phyloP scores from a whole-genome alignment of 1,140 invertebrate genomes.

The Papilio machaon region DNA sequence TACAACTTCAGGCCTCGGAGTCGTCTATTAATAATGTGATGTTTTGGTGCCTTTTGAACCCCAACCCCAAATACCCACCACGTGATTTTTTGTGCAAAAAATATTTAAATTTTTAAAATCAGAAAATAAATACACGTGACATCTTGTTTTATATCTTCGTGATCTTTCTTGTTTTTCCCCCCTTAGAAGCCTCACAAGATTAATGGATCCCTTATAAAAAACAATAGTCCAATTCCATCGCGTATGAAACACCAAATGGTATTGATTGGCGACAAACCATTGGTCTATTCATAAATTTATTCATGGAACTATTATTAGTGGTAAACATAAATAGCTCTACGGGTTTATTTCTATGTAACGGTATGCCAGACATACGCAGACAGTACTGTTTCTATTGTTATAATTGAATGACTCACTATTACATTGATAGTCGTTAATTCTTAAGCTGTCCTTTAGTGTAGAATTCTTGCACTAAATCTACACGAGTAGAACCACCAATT shows the following conservation, averaged over 20 bases:
- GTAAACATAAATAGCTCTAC: constrained; percentile 45
- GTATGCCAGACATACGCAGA: constrained; percentile 46
- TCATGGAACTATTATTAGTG: constrained; percentile 41
- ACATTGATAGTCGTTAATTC: not conserved
- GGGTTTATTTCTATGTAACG: constrained; percentile 53
- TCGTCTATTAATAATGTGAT: too few relatives aligned
- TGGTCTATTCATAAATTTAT: constrained; percentile 26
- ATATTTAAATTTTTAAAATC: too few relatives aligned
- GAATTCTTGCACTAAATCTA: not conserved
- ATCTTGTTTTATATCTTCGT: too few relatives aligned
- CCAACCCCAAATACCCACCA: too few relatives aligned
- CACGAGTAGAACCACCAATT: too few relatives aligned
- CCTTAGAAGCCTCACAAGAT: too few relatives aligned
- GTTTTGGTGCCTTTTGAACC: too few relatives aligned
- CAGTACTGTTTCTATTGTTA: constrained; percentile 53
- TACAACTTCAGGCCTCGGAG: too few relatives aligned
- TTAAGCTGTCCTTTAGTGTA: not conserved
- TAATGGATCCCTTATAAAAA: not conserved
- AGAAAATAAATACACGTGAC: too few relatives aligned
- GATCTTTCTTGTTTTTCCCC: too few relatives aligned
- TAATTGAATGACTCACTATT: constrained; percentile 26
- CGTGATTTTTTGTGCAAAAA: too few relatives aligned
- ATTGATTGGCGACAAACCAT: constrained; percentile 1
- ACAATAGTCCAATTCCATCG: constrained; percentile 22
- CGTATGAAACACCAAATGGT: not conserved